These are phyloP conservation scores for Sminthurides bifidus DNA, from an alignment of 1,140 invertebrate genomes.

Conservation along the genomic window DNA sequence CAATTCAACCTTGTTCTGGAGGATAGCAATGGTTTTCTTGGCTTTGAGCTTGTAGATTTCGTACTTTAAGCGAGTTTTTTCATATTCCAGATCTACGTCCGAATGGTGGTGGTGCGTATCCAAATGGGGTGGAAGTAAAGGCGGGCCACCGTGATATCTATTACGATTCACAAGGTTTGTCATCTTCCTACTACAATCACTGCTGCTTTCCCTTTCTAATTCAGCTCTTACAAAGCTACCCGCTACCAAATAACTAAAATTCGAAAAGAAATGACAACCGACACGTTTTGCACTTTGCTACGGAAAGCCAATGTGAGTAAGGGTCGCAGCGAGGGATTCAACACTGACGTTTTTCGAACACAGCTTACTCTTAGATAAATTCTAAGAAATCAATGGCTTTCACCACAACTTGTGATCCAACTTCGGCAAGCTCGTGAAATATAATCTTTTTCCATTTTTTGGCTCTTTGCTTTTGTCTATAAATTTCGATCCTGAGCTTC, in stretches of 20 bases:
- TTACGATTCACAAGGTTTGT: no score
- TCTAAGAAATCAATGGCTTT: constrained; percentile 29
- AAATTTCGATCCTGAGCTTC: constrained; percentile 27
- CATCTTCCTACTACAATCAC: no score
- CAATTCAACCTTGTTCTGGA: constrained; percentile 31
- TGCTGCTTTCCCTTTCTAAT: no score
- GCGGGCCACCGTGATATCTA: no score
- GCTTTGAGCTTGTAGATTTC: constrained; percentile 31
- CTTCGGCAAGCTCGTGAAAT: constrained; percentile 24
- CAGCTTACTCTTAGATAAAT: constrained; percentile 25
- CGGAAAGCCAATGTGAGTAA: no score
- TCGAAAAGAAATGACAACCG: no score
- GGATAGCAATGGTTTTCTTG: constrained; percentile 30
- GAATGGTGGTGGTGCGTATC: constrained; percentile 4
- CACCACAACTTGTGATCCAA: constrained; percentile 23
- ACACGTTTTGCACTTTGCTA: no score
- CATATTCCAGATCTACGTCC: constrained; percentile 21
- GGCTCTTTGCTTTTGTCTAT: constrained; percentile 17
- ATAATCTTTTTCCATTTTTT: constrained; percentile 32
- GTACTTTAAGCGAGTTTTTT: constrained; percentile 29
- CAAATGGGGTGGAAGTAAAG: neutral
- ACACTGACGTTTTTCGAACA: no score
- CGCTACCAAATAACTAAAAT: no score
- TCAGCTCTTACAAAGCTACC: no score
- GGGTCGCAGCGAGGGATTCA: no score